Evolutionary conservation across 2,888 invertebrate genomes (phyloP).

Genomic region (Scaeva pyrastri): DNA sequence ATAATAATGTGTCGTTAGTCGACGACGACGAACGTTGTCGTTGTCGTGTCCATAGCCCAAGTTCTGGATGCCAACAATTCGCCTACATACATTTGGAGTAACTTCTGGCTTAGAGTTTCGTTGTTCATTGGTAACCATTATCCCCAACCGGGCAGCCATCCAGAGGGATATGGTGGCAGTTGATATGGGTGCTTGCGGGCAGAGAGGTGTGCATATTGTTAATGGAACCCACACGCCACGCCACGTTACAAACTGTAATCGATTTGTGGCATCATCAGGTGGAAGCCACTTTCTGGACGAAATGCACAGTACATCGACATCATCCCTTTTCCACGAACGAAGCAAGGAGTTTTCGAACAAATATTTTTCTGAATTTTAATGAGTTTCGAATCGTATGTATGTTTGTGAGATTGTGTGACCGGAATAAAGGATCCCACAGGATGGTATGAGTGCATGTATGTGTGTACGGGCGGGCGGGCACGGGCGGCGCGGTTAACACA

Average conservation of each 20-base stretch:
- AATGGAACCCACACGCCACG: slow-evolving; percentile 47
- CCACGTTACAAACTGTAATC: slow-evolving; percentile 71
- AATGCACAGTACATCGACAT: neutral
- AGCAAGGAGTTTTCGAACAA: slow-evolving; percentile 39
- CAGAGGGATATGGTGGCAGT: slow-evolving; percentile 27
- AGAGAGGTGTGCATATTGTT: slow-evolving; percentile 49
- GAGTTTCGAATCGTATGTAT: slow-evolving; percentile 27
- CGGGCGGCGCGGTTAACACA: slow-evolving; percentile 23
- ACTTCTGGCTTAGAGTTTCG: slow-evolving; percentile 44
- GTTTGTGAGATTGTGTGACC: slow-evolving; percentile 8
- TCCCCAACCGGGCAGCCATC: slow-evolving; percentile 5
- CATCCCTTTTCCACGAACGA: slow-evolving; percentile 27
- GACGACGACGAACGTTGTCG: slow-evolving; percentile 19
- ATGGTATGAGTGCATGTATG: neutral
- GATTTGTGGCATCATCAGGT: slow-evolving; percentile 73
- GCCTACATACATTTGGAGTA: slow-evolving; percentile 62
- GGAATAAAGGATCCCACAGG: slow-evolving; percentile 27
- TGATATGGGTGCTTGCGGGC: slow-evolving; percentile 48
- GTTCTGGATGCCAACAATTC: slow-evolving; percentile 7
- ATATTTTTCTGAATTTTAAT: slow-evolving; percentile 63
- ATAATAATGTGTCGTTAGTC: slow-evolving; percentile 43
- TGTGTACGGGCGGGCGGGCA: too few relatives aligned
- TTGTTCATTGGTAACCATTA: slow-evolving; percentile 48
- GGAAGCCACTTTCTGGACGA: slow-evolving; percentile 35
- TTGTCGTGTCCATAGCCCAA: neutral